Conservation (phyloP, 2,888 invertebrate species). For the Nomada lathburiana region DNA sequence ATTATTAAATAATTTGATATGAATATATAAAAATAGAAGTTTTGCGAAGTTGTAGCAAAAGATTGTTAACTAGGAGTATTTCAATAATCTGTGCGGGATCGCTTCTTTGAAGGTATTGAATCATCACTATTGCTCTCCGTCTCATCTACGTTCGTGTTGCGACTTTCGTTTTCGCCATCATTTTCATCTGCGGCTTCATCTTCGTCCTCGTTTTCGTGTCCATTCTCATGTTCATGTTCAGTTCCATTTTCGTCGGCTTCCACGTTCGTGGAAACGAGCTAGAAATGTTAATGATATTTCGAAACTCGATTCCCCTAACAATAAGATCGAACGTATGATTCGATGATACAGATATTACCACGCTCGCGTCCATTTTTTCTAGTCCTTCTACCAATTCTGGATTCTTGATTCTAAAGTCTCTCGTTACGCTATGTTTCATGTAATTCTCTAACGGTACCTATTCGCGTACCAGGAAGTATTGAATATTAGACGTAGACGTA, state of each 20-base stretch:
- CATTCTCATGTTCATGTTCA: no score
- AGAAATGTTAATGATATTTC: not conserved
- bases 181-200: no score
- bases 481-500: not conserved
- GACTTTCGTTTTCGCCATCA: not conserved
- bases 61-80: not conserved
- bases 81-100: conserved; percentile 20
- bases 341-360: conserved; percentile 67
- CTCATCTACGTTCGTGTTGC: not conserved
- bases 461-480: conserved; percentile 9
- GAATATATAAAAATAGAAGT: not conserved
- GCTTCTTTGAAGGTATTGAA: conserved; percentile 12
- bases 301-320: not conserved
- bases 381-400: conserved; percentile 86
- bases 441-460: conserved; percentile 84
- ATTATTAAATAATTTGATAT: no score
- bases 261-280: conserved; percentile 9
- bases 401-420: conserved; percentile 88
- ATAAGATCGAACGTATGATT: no score
- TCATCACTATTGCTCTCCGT: not conserved
- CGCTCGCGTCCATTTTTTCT: conserved; percentile 81
- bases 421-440: conserved; percentile 87
- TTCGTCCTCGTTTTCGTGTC: no score
- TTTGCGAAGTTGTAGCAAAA: no score
- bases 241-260: conserved; percentile 17